These are phyloP conservation scores for Geococcyx californianus DNA, from an alignment of 2,113 vertebrate genomes.

Conservation along the genomic window DNA sequence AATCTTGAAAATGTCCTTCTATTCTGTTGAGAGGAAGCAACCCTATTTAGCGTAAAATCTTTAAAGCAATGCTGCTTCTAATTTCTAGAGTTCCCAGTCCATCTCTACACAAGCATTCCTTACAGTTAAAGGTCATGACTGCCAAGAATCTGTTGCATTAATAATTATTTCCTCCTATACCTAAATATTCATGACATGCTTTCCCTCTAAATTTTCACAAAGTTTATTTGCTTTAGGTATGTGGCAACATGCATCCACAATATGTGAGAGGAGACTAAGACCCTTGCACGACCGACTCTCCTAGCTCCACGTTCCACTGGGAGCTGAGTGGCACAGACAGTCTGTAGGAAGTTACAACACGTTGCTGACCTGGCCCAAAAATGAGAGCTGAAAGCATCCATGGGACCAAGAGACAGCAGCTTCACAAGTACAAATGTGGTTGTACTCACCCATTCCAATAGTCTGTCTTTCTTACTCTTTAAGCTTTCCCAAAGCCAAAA, in stretches of 20 bases:
- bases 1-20: neutral
- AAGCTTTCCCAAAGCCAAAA: neutral
- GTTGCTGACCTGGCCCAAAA: neutral
- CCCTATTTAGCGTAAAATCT: neutral
- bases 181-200: neutral
- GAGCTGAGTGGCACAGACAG: neutral
- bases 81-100: neutral
- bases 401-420: rapidly evolving
- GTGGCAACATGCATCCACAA: rapidly evolving
- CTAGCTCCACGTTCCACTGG: neutral
- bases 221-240: neutral
- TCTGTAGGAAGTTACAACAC: neutral
- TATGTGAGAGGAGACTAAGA: neutral
- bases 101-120: neutral
- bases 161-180: neutral
- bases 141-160: neutral
- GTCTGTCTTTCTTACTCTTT: neutral
- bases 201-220: neutral
- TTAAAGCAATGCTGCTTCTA: neutral
- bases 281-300: neutral
- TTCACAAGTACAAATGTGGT: neutral
- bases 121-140: neutral
- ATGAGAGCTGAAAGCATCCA: neutral
- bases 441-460: neutral
- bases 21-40: neutral